Evolutionary conservation across 2,113 vertebrate genomes (phyloP).

Genomic region (Perccottus glenii): DNA sequence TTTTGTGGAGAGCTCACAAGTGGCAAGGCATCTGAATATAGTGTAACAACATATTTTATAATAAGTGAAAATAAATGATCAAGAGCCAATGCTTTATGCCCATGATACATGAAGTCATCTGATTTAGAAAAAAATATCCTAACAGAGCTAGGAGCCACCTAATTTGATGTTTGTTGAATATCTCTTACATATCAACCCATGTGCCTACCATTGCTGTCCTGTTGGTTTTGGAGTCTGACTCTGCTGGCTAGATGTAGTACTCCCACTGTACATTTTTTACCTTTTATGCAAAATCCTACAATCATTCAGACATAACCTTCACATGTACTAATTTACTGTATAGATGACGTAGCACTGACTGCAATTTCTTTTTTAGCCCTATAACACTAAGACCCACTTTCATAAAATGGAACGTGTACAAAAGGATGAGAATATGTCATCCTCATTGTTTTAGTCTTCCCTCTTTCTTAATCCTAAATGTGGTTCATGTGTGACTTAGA

Average conservation of each 20-base stretch:
- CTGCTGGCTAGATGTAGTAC: conserved; percentile 68
- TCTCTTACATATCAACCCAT: too few species aligned
- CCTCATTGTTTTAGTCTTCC: background rate
- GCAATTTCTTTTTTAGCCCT: conserved; percentile 21
- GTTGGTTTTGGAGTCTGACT: conserved; percentile 57
- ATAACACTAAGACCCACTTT: background rate
- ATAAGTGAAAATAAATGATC: too few species aligned
- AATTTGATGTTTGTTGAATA: background rate
- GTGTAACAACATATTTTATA: too few species aligned
- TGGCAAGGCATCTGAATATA: too few species aligned
- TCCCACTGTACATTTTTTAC: conserved; percentile 37
- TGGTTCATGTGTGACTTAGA: too few species aligned
- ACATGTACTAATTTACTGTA: conserved; percentile 19
- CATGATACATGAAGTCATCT: background rate
- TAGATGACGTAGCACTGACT: conserved; percentile 47
- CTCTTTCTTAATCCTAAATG: background rate
- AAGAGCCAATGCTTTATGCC: background rate
- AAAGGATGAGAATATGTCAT: conserved; percentile 6
- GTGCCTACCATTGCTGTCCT: too few species aligned
- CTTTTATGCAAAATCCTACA: conserved; percentile 27
- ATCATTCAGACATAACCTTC: conserved; percentile 20
- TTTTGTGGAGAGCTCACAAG: too few species aligned
- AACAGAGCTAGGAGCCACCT: background rate
- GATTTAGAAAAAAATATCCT: background rate
- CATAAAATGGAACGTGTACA: background rate